These are phyloP conservation scores for Oligia latruncula DNA, from an alignment of 2,888 invertebrate species.

Conservation along the genomic window DNA sequence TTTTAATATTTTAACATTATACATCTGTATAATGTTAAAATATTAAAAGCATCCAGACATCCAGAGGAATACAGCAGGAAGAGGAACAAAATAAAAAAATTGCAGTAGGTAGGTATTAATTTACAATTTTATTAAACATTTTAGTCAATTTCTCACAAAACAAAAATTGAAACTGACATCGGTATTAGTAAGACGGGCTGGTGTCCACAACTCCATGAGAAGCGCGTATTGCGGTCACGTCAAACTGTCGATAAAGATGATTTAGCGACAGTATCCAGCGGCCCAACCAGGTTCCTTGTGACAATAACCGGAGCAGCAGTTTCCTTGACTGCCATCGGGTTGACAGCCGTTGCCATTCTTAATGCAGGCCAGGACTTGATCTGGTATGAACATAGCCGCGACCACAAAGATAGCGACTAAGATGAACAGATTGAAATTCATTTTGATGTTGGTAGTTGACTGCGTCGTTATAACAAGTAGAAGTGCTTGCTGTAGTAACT, in stretches of 20 bases:
- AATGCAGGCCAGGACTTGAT: slow-evolving; percentile 8
- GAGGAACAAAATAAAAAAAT: neutral
- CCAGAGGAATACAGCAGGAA: neutral
- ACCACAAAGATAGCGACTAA: slow-evolving; percentile 3
- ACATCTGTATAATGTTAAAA: too few relatives aligned
- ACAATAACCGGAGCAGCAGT: slow-evolving; percentile 9
- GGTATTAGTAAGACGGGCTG: neutral
- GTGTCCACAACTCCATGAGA: neutral
- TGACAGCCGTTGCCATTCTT: neutral
- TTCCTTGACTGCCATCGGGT: slow-evolving; percentile 4
- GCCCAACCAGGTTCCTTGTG: slow-evolving; percentile 3
- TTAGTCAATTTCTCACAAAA: neutral
- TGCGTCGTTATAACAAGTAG: neutral
- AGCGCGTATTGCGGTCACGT: neutral
- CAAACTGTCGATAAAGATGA: neutral
- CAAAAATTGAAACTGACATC: neutral
- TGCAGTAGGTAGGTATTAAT: neutral
- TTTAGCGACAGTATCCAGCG: slow-evolving; percentile 5
- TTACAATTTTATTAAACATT: neutral
- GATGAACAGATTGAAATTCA: slow-evolving; percentile 14
- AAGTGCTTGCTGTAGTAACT: neutral
- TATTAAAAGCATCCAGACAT: too few relatives aligned
- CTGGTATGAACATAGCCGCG: slow-evolving; percentile 9
- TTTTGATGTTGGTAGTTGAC: neutral
- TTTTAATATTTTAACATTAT: too few relatives aligned